These are phyloP conservation scores for Ametastegia equiseti DNA, from an alignment of 2,888 invertebrate species.

Conservation along the genomic window DNA sequence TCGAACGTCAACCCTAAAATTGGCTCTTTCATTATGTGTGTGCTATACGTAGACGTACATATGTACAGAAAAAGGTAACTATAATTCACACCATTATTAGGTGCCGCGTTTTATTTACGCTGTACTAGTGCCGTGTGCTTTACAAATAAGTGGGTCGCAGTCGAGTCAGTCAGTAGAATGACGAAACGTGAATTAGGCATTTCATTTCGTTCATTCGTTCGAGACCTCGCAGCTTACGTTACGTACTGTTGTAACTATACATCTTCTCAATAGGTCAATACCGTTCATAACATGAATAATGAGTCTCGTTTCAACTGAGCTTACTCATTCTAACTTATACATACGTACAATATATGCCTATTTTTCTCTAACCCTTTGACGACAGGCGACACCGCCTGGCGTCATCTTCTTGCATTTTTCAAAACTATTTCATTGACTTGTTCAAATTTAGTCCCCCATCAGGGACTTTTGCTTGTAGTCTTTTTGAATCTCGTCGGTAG, in stretches of 20 bases:
- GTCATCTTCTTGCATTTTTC: no score
- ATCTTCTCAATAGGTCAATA: constrained; percentile 11
- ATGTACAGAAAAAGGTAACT: not conserved
- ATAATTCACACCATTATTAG: not conserved
- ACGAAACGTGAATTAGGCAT: constrained; percentile 28
- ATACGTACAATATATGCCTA: not conserved
- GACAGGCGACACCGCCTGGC: not conserved
- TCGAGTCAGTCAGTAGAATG: not conserved
- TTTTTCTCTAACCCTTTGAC: not conserved
- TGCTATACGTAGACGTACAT: no score
- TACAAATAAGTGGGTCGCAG: constrained; percentile 2
- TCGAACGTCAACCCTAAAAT: no score
- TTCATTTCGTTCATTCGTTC: constrained; percentile 25
- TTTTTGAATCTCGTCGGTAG: no score
- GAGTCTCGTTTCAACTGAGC: not conserved
- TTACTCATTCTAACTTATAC: not conserved
- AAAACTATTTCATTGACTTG: no score
- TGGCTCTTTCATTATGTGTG: no score
- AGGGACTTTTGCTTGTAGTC: no score
- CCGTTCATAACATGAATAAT: constrained; percentile 7
- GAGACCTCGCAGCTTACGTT: not conserved
- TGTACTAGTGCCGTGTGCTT: not conserved
- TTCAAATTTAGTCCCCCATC: no score
- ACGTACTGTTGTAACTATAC: not conserved
- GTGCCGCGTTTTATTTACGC: not conserved